Evolutionary conservation across 2,797 vertebrate species (phyloP), one percentile per base, ranked within the genome.

Genomic region (Betta splendens): DNA sequence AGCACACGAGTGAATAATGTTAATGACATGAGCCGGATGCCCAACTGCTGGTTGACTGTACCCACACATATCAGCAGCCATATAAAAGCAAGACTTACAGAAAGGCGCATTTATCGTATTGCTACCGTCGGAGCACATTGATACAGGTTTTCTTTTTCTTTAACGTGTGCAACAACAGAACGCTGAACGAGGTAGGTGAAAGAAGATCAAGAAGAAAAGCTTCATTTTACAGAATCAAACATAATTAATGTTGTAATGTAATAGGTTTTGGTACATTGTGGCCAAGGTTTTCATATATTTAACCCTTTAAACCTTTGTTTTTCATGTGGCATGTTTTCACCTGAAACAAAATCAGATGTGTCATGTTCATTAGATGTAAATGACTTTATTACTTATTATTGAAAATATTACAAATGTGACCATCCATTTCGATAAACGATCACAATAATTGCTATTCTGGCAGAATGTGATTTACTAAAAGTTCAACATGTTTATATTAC

Each of bases 21-120:
- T 42, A 44, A 16, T 13, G 45, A 42, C 22, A 39, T 11, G 13
- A 46, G 43, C 5, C 17, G 25, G 11, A 42, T 44, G 22, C 72
- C 57, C 10, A 40, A 39, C 71, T 45, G 36, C 12, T 46, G 39
- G 25, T 25, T 58, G 20, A 13, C 18, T 62, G 40, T 39, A 40
- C 40, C 52, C 79, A 69, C 74, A 47, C 42, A 37, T 29, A 12
- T 67, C 29, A 54, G 7, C 36, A 28, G 21, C 40, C 5, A 9
- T 85, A 86, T 85, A 87, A 79, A 72, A 22, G 35, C 48, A 35
- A 28, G 23, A 31, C 33, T 22, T 9, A 33, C 8, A n/a, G 57
- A 56, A 23, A 44, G 39, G 15, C 39, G 32, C 25, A 38, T 45
- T 50, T 18, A 21, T 8, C 66, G 12, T 9, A 2, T 3, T 44